phyloP scores from a whole-genome alignment of 2,113 vertebrate genomes.

The Aldabrachelys gigantea region DNA sequence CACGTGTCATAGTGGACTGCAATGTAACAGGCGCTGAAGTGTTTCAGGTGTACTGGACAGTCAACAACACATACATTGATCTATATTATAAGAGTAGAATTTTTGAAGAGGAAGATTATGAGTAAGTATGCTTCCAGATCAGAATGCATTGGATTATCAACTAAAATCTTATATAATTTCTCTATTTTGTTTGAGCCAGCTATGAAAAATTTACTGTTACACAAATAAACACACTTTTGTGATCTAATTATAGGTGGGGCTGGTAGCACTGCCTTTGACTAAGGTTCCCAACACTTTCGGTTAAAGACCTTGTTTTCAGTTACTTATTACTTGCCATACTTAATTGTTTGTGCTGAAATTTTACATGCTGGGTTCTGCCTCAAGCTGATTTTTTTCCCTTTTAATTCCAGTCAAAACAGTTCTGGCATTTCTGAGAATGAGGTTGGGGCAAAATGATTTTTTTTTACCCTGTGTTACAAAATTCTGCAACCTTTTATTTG shows the following conservation, averaged over 20 bases:
- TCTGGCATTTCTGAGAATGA: neutral
- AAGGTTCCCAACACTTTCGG: neutral
- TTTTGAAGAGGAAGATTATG: conserved; percentile 40
- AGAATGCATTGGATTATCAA: neutral
- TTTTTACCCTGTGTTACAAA: neutral
- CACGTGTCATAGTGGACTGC: conserved; percentile 79
- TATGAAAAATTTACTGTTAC: neutral
- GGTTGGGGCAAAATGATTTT: neutral
- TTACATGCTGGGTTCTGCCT: neutral
- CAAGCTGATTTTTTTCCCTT: neutral
- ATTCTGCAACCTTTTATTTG: neutral
- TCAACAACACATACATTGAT: conserved; percentile 35
- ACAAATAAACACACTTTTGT: neutral
- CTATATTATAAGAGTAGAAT: conserved; percentile 45
- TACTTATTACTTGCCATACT: neutral
- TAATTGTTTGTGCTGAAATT: neutral
- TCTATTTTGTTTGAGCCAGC: neutral
- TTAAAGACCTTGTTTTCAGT: neutral
- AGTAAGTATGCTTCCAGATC: conserved; percentile 66
- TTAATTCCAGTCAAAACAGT: neutral
- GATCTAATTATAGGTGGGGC: neutral
- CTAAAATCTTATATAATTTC: neutral
- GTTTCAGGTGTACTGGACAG: conserved; percentile 64
- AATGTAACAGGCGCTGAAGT: conserved; percentile 72
- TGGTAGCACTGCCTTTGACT: neutral